Conservation (phyloP, 2,797 vertebrate species). For the Amazona finschi region DNA sequence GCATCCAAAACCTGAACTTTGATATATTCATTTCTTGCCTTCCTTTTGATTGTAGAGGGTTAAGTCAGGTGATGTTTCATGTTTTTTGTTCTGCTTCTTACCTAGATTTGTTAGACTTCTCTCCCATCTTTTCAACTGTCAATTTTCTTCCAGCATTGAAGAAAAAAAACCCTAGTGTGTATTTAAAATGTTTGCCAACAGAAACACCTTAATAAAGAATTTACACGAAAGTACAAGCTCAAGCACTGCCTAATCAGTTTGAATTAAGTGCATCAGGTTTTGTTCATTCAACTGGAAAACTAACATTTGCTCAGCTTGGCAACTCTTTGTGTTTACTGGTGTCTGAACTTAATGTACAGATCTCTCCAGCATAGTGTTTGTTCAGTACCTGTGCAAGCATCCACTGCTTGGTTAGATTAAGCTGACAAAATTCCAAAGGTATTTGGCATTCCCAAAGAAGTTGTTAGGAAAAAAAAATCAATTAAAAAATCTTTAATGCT, state of each 20-base stretch:
- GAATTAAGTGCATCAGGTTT: slow-evolving; percentile 35
- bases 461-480: not conserved
- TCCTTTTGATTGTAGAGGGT: not conserved
- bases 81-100: not conserved
- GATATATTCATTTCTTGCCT: not conserved
- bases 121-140: not conserved
- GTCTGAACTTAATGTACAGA: slow-evolving; percentile 13
- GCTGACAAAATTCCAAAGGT: slow-evolving; percentile 28
- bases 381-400: slow-evolving; percentile 16
- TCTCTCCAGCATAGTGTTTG: slow-evolving; percentile 9
- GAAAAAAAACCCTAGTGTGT: not conserved
- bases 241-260: slow-evolving; percentile 21
- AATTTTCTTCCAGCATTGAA: not conserved
- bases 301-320: slow-evolving; percentile 51
- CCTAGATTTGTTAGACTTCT: not conserved
- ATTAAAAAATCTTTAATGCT: not conserved
- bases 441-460: slow-evolving; percentile 35
- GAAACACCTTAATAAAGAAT: slow-evolving; percentile 14
- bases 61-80: not conserved
- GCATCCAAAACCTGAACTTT: not conserved
- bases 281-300: slow-evolving; percentile 52
- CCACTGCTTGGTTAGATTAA: slow-evolving; percentile 5
- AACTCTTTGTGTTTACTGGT: not conserved
- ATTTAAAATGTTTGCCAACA: not conserved
- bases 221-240: slow-evolving; percentile 3